Percentiles rank a stretch among this genome's conserved stretches.
These are phyloP conservation scores for Irena cyanogastra DNA, from an alignment of 2,113 vertebrate species.

Conservation along the genomic window DNA sequence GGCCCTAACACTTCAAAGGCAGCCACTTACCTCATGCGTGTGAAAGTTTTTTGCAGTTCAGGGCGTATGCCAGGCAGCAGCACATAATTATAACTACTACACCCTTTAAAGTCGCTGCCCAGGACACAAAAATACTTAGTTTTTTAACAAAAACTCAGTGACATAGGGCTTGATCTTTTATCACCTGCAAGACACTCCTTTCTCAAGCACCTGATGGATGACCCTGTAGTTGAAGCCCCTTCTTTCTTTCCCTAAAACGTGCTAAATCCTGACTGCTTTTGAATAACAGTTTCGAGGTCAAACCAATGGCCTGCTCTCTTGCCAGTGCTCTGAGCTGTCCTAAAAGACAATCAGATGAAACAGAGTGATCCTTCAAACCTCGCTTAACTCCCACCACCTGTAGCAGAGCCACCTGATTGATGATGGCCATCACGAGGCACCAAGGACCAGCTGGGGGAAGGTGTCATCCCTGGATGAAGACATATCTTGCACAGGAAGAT, in stretches of 20 bases:
- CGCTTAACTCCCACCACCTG: background rate
- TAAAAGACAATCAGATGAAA: background rate
- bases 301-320: background rate
- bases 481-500: rapidly evolving
- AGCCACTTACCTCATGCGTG: rapidly evolving
- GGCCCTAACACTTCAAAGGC: background rate
- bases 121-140: background rate
- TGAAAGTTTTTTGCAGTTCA: background rate
- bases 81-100: background rate
- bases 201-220: background rate
- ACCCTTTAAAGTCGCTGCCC: background rate
- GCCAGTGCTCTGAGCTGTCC: background rate
- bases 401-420: background rate
- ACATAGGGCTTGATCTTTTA: background rate
- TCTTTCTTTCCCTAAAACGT: background rate
- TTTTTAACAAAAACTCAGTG: background rate
- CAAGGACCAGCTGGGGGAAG: rapidly evolving
- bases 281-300: background rate
- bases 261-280: background rate
- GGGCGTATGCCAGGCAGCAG: background rate
- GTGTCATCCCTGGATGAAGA: background rate
- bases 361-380: rapidly evolving
- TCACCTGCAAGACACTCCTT: background rate
- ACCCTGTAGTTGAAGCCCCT: background rate
- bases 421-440: background rate